Evolutionary conservation across 2,113 vertebrate genomes (phyloP).

Genomic region (Tricholaema leucomelas): DNA sequence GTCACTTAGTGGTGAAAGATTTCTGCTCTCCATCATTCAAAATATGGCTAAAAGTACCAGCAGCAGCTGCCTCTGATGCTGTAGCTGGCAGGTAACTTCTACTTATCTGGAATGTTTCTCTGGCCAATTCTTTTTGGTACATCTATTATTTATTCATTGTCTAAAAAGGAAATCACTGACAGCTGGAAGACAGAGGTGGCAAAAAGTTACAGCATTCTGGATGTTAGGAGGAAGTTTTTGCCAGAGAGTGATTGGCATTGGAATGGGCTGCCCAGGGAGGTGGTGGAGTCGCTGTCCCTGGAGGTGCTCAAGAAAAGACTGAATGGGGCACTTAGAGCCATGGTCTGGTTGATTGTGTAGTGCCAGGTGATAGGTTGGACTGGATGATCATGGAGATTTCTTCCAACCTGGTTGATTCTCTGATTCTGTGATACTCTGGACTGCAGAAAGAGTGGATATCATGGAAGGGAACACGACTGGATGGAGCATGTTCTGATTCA

Average conservation of each 20-base stretch:
- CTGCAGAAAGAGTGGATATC: rapidly evolving
- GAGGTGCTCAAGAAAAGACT: no score
- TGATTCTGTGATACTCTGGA: neutral
- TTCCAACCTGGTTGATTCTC: no score
- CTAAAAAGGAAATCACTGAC: neutral
- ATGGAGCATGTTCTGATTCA: neutral
- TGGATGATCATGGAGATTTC: no score
- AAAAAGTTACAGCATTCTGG: neutral
- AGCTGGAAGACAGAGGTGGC: neutral
- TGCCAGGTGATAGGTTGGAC: no score
- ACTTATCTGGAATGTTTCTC: neutral
- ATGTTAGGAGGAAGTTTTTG: no score
- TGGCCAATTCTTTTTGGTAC: neutral
- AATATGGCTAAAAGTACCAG: neutral
- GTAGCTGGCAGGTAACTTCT: neutral
- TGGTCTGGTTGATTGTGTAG: no score
- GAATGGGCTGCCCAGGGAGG: no score
- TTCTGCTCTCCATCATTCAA: slow-evolving; percentile 22
- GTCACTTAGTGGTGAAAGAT: neutral
- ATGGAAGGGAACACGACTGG: rapidly evolving
- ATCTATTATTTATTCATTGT: neutral
- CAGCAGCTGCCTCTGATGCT: neutral
- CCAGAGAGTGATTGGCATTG: no score
- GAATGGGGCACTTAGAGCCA: no score
- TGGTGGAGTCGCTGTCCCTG: no score